These are phyloP conservation scores for Eumeta japonica DNA, from an alignment of 1,140 invertebrate species.

Conservation along the genomic window DNA sequence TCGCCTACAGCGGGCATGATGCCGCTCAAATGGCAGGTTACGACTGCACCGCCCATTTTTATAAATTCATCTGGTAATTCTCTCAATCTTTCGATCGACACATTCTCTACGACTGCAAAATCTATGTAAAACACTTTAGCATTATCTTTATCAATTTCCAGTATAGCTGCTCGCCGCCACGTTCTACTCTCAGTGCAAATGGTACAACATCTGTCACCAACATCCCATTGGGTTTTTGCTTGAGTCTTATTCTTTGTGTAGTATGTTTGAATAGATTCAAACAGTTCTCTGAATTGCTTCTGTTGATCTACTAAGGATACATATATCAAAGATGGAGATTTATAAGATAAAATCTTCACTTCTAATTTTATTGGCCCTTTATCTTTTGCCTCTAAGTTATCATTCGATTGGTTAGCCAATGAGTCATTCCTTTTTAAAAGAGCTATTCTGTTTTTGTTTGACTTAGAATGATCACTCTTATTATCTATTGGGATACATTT, in stretches of 20 bases:
- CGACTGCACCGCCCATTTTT: conserved; percentile 39
- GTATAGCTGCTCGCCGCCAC: conserved; percentile 56
- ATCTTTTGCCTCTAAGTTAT: conserved; percentile 32
- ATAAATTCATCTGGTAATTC: conserved; percentile 42
- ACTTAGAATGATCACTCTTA: conserved; percentile 9
- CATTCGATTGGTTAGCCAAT: conserved; percentile 11
- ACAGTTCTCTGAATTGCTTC: conserved; percentile 37
- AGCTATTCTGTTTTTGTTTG: conserved; percentile 8
- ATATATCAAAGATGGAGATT: conserved; percentile 58
- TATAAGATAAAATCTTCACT: conserved; percentile 45
- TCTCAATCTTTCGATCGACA: conserved; percentile 37
- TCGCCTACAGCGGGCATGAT: conserved; percentile 56
- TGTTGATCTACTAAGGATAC: conserved; percentile 42
- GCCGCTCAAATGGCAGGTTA: conserved; percentile 59
- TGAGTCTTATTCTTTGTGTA: conserved; percentile 33
- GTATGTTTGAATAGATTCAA: conserved; percentile 49
- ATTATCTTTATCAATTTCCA: conserved; percentile 34
- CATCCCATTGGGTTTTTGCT: conserved; percentile 33
- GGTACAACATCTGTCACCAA: conserved; percentile 49
- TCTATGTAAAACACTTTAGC: conserved; percentile 58
- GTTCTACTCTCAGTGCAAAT: conserved; percentile 44
- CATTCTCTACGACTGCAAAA: conserved; percentile 47
- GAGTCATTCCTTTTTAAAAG: conserved; percentile 15
- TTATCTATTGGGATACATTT: conserved; percentile 22
- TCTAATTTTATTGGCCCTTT: conserved; percentile 53